Percentiles rank a stretch among this genome's conserved stretches.
phyloP scores from a whole-genome alignment of 2,113 vertebrate species.

The Leuciscus idus region DNA sequence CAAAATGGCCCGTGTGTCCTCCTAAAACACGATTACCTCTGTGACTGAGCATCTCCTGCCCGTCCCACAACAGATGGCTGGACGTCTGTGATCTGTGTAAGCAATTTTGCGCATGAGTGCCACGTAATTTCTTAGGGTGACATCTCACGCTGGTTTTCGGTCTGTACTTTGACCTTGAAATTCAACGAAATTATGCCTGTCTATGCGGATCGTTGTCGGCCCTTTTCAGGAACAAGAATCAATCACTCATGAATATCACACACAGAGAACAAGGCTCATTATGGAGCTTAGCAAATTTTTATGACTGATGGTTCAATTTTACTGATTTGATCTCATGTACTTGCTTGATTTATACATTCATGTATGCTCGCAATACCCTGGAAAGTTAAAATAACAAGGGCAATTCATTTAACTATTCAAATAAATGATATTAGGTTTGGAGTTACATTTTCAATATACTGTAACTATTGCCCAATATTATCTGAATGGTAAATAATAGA shows the following conservation, averaged over 20 bases:
- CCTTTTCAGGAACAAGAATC: conserved; percentile 27
- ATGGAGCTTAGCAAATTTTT: neutral
- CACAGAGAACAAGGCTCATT: neutral
- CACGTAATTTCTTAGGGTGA: conserved; percentile 79
- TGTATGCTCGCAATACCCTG: neutral
- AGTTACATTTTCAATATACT: neutral
- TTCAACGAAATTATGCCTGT: conserved; percentile 72
- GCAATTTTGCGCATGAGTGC: conserved; percentile 84
- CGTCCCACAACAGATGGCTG: conserved; percentile 76
- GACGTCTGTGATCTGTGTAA: conserved; percentile 79
- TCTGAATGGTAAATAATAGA: no score
- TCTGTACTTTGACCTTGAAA: conserved; percentile 81
- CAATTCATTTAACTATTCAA: neutral
- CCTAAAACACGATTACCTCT: conserved; percentile 73
- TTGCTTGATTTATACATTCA: neutral
- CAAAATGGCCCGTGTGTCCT: conserved; percentile 61
- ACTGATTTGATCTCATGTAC: neutral
- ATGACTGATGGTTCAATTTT: conserved; percentile 8
- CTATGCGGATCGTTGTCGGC: conserved; percentile 52
- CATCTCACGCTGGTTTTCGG: conserved; percentile 77
- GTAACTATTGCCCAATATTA: neutral
- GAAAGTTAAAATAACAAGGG: neutral
- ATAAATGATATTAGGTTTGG: neutral
- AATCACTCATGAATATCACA: conserved; percentile 28
- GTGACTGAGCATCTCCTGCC: conserved; percentile 68